These are phyloP conservation scores for Sylvilagus bachmani DNA, from an alignment of 2,113 vertebrate species.

Conservation along the genomic window DNA sequence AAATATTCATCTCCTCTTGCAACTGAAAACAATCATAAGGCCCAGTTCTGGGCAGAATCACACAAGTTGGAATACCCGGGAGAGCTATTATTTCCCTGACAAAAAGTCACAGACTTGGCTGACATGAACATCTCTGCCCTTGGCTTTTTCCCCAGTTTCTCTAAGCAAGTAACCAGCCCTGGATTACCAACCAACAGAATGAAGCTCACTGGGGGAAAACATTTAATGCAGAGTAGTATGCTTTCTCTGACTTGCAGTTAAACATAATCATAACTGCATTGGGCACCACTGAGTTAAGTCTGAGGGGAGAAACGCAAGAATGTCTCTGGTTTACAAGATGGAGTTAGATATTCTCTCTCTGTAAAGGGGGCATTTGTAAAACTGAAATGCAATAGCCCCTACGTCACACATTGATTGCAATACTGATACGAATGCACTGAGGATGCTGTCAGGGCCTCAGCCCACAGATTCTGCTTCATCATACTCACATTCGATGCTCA, in stretches of 20 bases:
- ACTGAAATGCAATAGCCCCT: neutral
- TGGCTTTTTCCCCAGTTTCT: neutral
- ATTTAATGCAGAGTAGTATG: neutral
- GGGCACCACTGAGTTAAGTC: neutral
- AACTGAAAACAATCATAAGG: neutral
- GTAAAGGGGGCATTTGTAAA: neutral
- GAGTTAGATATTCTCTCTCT: neutral
- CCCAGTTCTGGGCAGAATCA: neutral
- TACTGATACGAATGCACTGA: neutral
- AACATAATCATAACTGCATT: neutral
- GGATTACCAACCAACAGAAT: neutral
- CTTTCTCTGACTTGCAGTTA: neutral
- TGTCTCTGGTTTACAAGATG: neutral
- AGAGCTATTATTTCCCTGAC: neutral
- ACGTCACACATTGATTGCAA: neutral
- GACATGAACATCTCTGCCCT: neutral
- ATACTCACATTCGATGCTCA: neutral
- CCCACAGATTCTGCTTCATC: neutral
- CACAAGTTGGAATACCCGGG: neutral
- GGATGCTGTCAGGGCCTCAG: neutral
- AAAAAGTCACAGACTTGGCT: neutral
- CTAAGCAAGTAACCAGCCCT: neutral
- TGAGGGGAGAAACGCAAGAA: constrained; percentile 24
- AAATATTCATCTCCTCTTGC: neutral
- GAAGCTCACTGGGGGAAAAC: neutral